Conservation (phyloP, 35 echinoderm and acorn worm genomes). For the Lytechinus pictus region DNA sequence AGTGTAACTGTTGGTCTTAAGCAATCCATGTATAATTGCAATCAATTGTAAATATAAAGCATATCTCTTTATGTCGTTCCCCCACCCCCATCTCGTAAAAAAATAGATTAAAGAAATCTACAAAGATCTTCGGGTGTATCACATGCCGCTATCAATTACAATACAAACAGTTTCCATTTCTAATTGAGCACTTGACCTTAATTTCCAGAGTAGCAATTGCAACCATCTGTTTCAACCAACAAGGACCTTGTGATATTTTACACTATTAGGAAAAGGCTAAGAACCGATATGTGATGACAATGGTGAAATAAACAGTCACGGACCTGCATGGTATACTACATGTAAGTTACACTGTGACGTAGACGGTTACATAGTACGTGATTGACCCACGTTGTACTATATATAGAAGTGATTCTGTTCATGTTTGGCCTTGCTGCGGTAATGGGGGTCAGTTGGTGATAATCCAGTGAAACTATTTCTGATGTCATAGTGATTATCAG, state of each 20-base stretch:
- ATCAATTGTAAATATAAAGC: too few species aligned
- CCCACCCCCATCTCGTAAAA: too few species aligned
- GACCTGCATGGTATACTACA: background rate
- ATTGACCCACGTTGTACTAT: background rate
- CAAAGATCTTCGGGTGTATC: too few species aligned
- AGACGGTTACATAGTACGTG: background rate
- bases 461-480: background rate
- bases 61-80: too few species aligned
- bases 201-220: background rate
- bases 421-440: background rate
- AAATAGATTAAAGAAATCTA: too few species aligned
- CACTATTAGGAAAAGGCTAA: background rate
- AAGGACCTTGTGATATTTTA: background rate
- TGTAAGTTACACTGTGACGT: background rate
- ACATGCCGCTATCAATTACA: too few species aligned
- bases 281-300: background rate
- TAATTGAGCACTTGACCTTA: background rate
- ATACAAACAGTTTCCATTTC: background rate
- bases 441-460: background rate
- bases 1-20: too few species aligned
- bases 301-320: background rate
- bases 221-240: background rate
- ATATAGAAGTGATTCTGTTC: background rate
- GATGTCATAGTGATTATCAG: conserved; percentile 6
- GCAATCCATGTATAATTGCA: too few species aligned